These are phyloP conservation scores for Natrix natrix DNA, from an alignment of 2,797 vertebrate genomes.

Conservation along the genomic window DNA sequence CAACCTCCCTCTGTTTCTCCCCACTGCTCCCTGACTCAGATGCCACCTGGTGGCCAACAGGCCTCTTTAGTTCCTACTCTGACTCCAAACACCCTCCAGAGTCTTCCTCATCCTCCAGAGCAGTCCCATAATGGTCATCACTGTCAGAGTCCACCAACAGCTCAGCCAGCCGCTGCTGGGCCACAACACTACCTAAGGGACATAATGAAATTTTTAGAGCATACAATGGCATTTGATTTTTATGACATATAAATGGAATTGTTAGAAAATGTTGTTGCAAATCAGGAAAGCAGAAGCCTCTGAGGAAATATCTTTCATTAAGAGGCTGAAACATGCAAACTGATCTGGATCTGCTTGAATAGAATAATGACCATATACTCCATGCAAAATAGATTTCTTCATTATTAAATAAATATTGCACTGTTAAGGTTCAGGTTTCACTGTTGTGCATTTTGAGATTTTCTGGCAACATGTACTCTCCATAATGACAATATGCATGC, in stretches of 20 bases:
- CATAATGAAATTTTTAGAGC: background rate
- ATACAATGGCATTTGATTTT: background rate
- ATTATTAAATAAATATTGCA: conserved; percentile 5
- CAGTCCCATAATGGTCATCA: too few species aligned
- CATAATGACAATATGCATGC: background rate
- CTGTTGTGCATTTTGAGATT: conserved; percentile 3
- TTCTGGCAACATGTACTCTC: background rate
- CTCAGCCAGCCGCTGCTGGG: too few species aligned
- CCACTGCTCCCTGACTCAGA: too few species aligned
- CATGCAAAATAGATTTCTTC: background rate
- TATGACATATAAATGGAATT: background rate
- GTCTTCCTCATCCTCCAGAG: too few species aligned
- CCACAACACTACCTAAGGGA: background rate
- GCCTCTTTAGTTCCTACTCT: too few species aligned
- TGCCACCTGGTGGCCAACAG: too few species aligned
- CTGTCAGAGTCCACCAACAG: too few species aligned
- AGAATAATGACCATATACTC: background rate
- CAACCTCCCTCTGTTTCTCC: too few species aligned
- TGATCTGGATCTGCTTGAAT: background rate
- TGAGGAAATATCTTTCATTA: background rate
- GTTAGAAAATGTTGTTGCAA: background rate
- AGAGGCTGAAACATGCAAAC: background rate
- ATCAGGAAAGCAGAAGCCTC: background rate
- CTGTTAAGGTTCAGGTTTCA: background rate
- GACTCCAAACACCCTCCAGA: too few species aligned